These are phyloP conservation scores for Albula goreensis DNA, from an alignment of 2,113 vertebrate species.

Conservation along the genomic window DNA sequence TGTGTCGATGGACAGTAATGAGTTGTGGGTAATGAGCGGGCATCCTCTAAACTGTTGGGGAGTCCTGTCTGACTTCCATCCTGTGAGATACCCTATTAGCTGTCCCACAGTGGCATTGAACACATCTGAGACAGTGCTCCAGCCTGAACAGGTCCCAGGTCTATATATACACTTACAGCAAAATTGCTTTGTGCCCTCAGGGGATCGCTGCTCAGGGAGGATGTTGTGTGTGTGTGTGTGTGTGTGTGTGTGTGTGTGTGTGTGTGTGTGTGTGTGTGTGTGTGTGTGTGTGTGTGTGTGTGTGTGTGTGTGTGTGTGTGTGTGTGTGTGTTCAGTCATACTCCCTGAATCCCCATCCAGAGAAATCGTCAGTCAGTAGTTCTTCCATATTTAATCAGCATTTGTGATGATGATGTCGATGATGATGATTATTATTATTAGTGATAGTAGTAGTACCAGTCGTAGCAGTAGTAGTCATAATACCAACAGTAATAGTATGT, in stretches of 20 bases:
- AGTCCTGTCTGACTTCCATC: neutral
- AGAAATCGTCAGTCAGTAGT: too few relatives aligned
- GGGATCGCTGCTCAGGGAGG: neutral
- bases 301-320: neutral
- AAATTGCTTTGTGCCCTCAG: neutral
- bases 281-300: conserved; percentile 4
- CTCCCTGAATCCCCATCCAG: too few relatives aligned
- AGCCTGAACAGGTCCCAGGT: neutral
- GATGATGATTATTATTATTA: too few relatives aligned
- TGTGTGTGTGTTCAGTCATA: neutral
- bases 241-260: conserved; percentile 10
- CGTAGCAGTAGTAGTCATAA: too few relatives aligned
- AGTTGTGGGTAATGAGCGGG: neutral
- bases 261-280: neutral
- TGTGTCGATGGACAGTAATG: neutral
- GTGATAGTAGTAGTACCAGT: too few relatives aligned
- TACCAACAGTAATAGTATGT: too few relatives aligned
- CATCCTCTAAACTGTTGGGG: neutral
- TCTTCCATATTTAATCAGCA: too few relatives aligned
- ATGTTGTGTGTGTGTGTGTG: neutral
- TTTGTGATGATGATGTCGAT: too few relatives aligned
- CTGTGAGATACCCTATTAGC: neutral
- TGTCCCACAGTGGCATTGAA: neutral
- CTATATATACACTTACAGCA: neutral
- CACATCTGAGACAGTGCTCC: neutral